Conservation (phyloP, 2,888 invertebrate genomes). For the Melipona bicolor region DNA sequence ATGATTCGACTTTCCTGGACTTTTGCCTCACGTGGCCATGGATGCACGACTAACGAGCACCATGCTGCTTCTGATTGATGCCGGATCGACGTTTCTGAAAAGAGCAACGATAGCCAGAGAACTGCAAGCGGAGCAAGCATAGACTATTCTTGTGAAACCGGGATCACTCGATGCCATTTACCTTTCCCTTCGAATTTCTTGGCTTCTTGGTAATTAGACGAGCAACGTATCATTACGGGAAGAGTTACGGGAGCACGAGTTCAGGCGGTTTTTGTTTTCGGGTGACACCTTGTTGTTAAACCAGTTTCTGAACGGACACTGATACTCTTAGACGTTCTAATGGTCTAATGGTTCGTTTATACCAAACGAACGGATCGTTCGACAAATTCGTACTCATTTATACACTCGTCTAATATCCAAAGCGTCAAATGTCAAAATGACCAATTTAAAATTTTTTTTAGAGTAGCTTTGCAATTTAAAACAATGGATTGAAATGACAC, state of each 20-base stretch:
- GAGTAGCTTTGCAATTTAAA: too few relatives aligned
- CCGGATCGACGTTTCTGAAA: constrained; percentile 52
- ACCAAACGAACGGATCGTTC: too few relatives aligned
- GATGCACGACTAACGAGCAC: constrained; percentile 49
- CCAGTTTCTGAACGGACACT: neutral
- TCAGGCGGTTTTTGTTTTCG: constrained; percentile 22
- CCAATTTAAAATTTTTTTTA: too few relatives aligned
- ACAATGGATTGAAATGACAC: too few relatives aligned
- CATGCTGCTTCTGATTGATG: constrained; percentile 56
- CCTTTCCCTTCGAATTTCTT: constrained; percentile 60
- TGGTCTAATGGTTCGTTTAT: neutral
- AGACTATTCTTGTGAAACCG: constrained; percentile 24
- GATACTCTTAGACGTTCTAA: neutral
- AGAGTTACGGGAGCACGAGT: constrained; percentile 36
- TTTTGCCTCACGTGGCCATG: constrained; percentile 32
- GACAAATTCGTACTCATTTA: too few relatives aligned
- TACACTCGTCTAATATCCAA: too few relatives aligned
- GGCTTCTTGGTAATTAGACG: constrained; percentile 45
- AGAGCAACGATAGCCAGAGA: constrained; percentile 34
- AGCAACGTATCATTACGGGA: constrained; percentile 57
- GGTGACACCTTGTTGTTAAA: constrained; percentile 47
- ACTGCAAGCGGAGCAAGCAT: neutral
- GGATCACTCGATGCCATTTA: constrained; percentile 53
- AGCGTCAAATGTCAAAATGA: too few relatives aligned
- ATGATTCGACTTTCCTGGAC: constrained; percentile 34